Evolutionary conservation across 2,888 invertebrate species (phyloP).

Genomic region (Villa cingulata): DNA sequence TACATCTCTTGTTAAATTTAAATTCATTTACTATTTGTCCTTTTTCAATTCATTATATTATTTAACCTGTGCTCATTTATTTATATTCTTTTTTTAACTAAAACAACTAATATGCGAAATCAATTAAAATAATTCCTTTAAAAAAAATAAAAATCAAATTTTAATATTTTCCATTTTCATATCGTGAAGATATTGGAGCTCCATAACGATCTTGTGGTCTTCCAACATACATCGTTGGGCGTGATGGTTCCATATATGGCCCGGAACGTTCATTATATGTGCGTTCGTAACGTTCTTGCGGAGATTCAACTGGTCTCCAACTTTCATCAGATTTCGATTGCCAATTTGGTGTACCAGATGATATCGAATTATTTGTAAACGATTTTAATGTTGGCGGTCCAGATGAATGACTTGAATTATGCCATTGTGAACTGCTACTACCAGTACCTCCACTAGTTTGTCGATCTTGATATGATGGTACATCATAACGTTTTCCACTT

Average conservation of each 20-base stretch:
- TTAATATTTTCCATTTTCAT: constrained; percentile 19
- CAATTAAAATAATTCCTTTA: too few species aligned
- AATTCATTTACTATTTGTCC: too few species aligned
- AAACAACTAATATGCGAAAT: too few species aligned
- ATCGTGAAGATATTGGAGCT: constrained; percentile 30
- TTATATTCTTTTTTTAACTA: too few species aligned
- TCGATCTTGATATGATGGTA: constrained; percentile 18
- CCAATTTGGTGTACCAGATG: constrained; percentile 26
- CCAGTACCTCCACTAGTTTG: constrained; percentile 17
- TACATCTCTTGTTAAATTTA: too few species aligned
- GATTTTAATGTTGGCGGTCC: constrained; percentile 26
- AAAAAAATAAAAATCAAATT: too few species aligned
- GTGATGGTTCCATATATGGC: constrained; percentile 22
- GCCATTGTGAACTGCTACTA: constrained; percentile 16
- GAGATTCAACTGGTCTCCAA: constrained; percentile 28
- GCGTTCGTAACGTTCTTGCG: constrained; percentile 34
- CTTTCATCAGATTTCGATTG: constrained; percentile 24
- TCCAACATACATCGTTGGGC: constrained; percentile 22
- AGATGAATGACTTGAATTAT: constrained; percentile 13
- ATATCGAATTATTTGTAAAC: constrained; percentile 29
- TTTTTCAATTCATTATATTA: too few species aligned
- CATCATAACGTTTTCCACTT: constrained; percentile 30
- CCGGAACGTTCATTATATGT: constrained; percentile 35
- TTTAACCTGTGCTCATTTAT: too few species aligned
- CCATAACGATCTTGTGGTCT: constrained; percentile 33